Base-by-base conservation (phyloP, 2,797 vertebrate species). In the Anableps anableps region DNA sequence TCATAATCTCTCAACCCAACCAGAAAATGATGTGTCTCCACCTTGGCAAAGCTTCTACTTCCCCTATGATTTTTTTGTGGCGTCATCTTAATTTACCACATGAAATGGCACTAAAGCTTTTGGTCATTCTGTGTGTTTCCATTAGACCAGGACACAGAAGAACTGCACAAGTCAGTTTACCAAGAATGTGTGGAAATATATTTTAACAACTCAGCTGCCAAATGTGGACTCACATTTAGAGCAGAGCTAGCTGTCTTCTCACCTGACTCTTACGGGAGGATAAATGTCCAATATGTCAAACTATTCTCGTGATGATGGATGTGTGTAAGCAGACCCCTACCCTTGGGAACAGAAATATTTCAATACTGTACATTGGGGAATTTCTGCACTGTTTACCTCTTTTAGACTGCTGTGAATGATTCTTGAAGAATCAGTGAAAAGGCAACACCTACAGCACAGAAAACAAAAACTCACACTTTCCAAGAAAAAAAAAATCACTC, bases 241-340 rank as follows among this genome's bases (percentile, higher is more conserved):
- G 23, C 72, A 47, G 26, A 58, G 41, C 11, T 16, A 68, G 11
- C 34, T 29, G 51, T 53, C 60, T 26, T 66, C 38, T 72, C 36
- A 47, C 58, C 29, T 23, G 50, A 79, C 36, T 53, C 55, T 73
- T 64, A 2, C 8, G 13, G 29, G 45, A 64, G 17, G 64, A 60
- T 14, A 36, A 72, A 53, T 60, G 1, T 51, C 47, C 47, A 36
- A 75, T 0, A 26, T 68, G 72, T 79, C 55, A 68, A 83, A 68
- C 58, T n/a, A 14, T 55, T 74, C 68, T 3, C 0, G 9, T 34
- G n/a, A 36, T 75, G 36, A 75, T 29, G 34, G 78, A 64, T 53
- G 47, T 51, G 38, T 70, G 58, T 34, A 55, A 53, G 47, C 6
- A 14, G 70, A 76, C 5, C 26, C 19, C 36, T 43, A n/a, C 11